phyloP scores from a whole-genome alignment of 1,140 invertebrate species.

The Euwallacea similis region DNA sequence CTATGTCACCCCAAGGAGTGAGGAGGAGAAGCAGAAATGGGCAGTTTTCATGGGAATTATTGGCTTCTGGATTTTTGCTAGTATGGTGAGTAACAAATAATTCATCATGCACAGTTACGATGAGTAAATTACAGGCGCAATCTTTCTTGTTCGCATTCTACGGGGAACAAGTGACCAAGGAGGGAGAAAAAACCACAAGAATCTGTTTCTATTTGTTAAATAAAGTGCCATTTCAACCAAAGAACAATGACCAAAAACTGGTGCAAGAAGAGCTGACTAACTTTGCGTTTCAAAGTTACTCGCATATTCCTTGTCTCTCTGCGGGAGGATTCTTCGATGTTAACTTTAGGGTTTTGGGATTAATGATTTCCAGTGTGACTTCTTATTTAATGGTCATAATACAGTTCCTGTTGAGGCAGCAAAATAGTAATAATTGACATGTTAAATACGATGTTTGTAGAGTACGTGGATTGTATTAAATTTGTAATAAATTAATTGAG shows the following conservation, averaged over 20 bases:
- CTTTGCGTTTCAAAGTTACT: conserved; percentile 30
- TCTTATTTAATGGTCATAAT: conserved; percentile 37
- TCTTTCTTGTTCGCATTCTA: conserved; percentile 31
- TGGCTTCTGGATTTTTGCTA: conserved; percentile 33
- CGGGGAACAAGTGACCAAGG: conserved; percentile 28
- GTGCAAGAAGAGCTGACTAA: conserved; percentile 28
- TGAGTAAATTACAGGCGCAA: conserved; percentile 25
- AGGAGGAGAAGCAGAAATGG: conserved; percentile 22
- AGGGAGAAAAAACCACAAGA: conserved; percentile 34
- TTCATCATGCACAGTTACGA: too few relatives aligned
- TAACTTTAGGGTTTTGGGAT: conserved; percentile 31
- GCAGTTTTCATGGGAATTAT: conserved; percentile 22
- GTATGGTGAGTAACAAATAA: conserved; percentile 20
- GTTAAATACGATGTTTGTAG: not conserved
- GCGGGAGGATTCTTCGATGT: conserved; percentile 35
- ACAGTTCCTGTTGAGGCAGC: conserved; percentile 28
- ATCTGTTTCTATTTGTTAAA: conserved; percentile 32
- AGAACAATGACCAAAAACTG: conserved; percentile 25
- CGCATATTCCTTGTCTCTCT: conserved; percentile 28
- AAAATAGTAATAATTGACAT: conserved; percentile 4
- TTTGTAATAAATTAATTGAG: too few relatives aligned
- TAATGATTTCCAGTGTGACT: conserved; percentile 33
- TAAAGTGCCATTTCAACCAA: conserved; percentile 22
- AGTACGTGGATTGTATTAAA: too few relatives aligned
- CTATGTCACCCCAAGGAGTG: conserved; percentile 11